Conservation (phyloP, 2,888 invertebrate species). For the Thecocarcelia acutangulata region DNA sequence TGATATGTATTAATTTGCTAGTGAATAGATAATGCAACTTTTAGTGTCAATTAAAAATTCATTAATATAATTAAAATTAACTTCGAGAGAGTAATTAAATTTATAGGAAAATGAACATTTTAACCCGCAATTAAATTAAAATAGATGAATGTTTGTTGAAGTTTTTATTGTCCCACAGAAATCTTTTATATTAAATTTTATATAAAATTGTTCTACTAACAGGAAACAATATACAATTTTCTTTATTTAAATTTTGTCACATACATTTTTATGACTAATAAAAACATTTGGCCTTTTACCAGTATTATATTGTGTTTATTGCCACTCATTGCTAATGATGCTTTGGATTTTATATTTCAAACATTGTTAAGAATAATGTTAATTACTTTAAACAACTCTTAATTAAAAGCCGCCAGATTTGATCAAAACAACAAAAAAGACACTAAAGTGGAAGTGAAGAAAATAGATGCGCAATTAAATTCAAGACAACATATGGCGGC, state of each 20-base stretch:
- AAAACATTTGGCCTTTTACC: slow-evolving; percentile 42
- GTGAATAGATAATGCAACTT: slow-evolving; percentile 42
- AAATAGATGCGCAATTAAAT: slow-evolving; percentile 6
- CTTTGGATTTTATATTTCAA: slow-evolving; percentile 22
- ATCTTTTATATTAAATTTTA: not conserved
- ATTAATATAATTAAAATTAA: slow-evolving; percentile 51
- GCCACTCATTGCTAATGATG: slow-evolving; percentile 10
- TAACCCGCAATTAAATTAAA: slow-evolving; percentile 44
- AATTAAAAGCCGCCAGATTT: slow-evolving; percentile 59
- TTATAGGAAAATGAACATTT: slow-evolving; percentile 40
- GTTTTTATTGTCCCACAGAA: slow-evolving; percentile 6
- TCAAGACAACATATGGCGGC: slow-evolving; percentile 26
- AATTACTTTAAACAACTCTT: slow-evolving; percentile 63
- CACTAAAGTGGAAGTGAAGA: not conserved
- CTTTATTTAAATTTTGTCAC: slow-evolving; percentile 32
- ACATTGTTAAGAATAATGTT: slow-evolving; percentile 53
- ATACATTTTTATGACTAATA: slow-evolving; percentile 43
- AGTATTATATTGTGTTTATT: slow-evolving; percentile 33
- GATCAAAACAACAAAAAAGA: not conserved
- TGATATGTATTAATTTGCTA: slow-evolving; percentile 27
- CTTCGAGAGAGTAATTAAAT: slow-evolving; percentile 42
- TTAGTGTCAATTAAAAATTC: slow-evolving; percentile 41
- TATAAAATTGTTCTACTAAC: slow-evolving; percentile 5
- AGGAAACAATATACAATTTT: not conserved
- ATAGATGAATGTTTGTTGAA: not conserved